Evolutionary conservation across 2,888 invertebrate genomes (phyloP).

Genomic region (Cantharis rufa): DNA sequence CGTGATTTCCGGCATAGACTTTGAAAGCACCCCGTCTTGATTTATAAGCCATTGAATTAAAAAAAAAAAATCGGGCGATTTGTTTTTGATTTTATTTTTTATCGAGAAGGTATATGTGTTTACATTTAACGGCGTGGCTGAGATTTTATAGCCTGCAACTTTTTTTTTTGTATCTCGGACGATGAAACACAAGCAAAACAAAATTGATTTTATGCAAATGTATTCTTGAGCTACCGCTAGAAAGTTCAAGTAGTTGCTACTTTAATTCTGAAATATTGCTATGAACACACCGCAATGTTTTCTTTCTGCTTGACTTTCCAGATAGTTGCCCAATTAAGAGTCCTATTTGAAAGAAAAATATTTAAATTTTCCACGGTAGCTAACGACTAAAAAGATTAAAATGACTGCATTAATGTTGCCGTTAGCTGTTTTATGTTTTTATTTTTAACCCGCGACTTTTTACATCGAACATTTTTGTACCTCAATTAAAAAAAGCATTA

Average conservation of each 20-base stretch:
- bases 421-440: neutral
- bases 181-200: conserved; percentile 10
- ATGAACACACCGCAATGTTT: neutral
- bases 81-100: neutral
- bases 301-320: neutral
- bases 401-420: conserved; percentile 15
- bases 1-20: conserved; percentile 35
- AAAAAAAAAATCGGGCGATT: neutral
- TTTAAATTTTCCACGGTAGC: neutral
- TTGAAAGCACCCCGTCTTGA: conserved; percentile 24
- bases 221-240: conserved; percentile 15
- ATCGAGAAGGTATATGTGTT: neutral
- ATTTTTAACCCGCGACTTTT: neutral
- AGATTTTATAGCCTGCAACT: neutral
- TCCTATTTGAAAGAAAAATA: conserved; percentile 1
- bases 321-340: conserved; percentile 1
- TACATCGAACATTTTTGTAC: neutral
- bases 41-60: neutral
- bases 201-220: conserved; percentile 29
- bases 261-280: conserved; percentile 17
- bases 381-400: neutral
- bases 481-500: neutral
- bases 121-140: neutral
- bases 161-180: conserved; percentile 5
- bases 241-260: conserved; percentile 20